Conservation (phyloP, 2,113 vertebrate species). For the Rynchops niger region DNA sequence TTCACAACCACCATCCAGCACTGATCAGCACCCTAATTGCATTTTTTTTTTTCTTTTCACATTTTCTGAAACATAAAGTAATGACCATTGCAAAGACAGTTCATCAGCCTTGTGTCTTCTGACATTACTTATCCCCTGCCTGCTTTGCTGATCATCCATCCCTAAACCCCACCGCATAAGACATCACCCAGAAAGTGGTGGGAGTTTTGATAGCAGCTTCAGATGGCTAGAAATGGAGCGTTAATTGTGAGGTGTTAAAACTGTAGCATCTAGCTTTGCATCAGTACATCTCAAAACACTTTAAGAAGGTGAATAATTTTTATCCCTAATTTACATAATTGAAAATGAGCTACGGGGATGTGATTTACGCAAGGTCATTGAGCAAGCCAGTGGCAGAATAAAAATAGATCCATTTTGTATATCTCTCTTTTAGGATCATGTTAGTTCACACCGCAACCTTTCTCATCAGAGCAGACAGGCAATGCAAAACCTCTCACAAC, state of each 20-base stretch:
- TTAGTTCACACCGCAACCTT: not conserved
- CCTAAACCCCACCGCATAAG: not conserved
- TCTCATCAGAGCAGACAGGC: not conserved
- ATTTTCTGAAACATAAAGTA: not conserved
- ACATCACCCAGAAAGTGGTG: not conserved
- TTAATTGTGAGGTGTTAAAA: constrained; percentile 29
- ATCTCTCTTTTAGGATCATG: not conserved
- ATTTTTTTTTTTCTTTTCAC: not conserved
- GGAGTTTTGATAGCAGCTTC: not conserved
- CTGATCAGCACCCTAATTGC: not conserved
- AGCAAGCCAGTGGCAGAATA: not conserved
- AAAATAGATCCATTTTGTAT: constrained; percentile 2
- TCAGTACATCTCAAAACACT: constrained; percentile 15
- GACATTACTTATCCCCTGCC: not conserved
- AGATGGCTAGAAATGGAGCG: accelerated
- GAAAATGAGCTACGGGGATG: constrained; percentile 21
- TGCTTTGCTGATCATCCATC: not conserved
- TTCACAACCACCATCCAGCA: not conserved
- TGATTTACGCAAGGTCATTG: constrained; percentile 44
- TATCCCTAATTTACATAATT: constrained; percentile 46
- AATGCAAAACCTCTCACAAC: not conserved
- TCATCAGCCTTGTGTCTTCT: not conserved
- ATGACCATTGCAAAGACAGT: not conserved
- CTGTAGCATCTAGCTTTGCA: not conserved
- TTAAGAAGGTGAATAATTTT: constrained; percentile 53